Conservation (phyloP, 2,113 vertebrate genomes). For the Australoheros scitulus region DNA sequence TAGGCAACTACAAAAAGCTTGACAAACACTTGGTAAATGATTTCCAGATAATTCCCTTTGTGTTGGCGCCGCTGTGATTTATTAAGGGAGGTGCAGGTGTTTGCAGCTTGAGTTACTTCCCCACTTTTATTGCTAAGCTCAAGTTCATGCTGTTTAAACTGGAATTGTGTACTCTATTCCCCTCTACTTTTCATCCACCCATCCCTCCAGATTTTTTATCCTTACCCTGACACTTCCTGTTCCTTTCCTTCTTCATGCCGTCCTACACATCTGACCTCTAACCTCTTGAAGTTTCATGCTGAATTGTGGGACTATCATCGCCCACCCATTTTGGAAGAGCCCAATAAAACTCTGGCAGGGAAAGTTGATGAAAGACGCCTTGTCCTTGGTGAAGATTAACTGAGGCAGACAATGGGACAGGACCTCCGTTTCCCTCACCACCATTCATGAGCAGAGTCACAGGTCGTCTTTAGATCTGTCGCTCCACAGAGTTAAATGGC, state of each 20-base stretch:
- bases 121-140: constrained; percentile 43
- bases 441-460: constrained; percentile 62
- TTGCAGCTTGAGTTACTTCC: constrained; percentile 29
- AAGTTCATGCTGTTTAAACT: constrained; percentile 54
- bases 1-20: background rate
- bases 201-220: constrained; percentile 27
- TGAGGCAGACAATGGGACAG: constrained; percentile 55
- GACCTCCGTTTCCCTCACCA: constrained; percentile 31
- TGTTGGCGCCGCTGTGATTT: constrained; percentile 20
- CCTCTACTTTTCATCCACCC: constrained; percentile 31
- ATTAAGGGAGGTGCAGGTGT: constrained; percentile 38
- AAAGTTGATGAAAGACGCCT: constrained; percentile 62
- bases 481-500: constrained; percentile 22
- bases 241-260: constrained; percentile 51
- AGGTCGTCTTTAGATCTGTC: constrained; percentile 62
- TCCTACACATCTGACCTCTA: constrained; percentile 62
- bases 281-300: constrained; percentile 40
- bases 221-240: constrained; percentile 69
- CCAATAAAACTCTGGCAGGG: constrained; percentile 46
- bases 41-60: constrained; percentile 4
- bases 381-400: constrained; percentile 63
- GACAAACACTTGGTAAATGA: background rate
- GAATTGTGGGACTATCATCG: constrained; percentile 55
- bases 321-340: constrained; percentile 25
- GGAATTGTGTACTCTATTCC: constrained; percentile 1